These are phyloP conservation scores for Oligia latruncula DNA, from an alignment of 2,888 invertebrate species.

Conservation along the genomic window DNA sequence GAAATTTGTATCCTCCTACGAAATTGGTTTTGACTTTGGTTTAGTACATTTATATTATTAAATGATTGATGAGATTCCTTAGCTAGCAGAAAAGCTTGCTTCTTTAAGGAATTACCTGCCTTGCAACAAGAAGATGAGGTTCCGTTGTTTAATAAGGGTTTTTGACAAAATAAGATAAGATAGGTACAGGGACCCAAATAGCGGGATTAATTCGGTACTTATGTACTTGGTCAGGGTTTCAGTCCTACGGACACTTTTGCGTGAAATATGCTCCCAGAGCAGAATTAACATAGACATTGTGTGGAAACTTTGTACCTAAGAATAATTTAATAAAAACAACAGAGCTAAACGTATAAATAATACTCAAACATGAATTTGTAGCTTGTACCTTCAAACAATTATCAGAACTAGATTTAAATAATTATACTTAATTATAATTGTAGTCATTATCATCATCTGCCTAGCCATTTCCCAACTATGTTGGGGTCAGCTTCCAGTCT, in stretches of 20 bases:
- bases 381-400: too few relatives aligned
- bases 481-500: too few relatives aligned
- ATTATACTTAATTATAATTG: too few relatives aligned
- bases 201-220: neutral
- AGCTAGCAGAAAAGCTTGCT: neutral
- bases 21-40: neutral
- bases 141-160: neutral
- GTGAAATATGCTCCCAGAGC: conserved; percentile 8
- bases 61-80: neutral
- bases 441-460: too few relatives aligned
- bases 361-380: neutral
- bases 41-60: conserved; percentile 10
- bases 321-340: neutral
- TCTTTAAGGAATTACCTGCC: neutral
- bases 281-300: conserved; percentile 22
- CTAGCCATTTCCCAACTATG: too few relatives aligned
- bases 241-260: neutral
- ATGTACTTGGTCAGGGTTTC: neutral
- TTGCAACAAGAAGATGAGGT: neutral
- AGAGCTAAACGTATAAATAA: too few relatives aligned
- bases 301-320: neutral
- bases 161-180: neutral
- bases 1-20: neutral
- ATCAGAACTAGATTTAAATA: too few relatives aligned
- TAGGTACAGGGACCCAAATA: neutral